A percentile compares a stretch with the other conserved stretches of the same genome.
These are phyloP conservation scores for Caenorhabditis remanei DNA, from an alignment of 1,140 invertebrate species.

Conservation along the genomic window DNA sequence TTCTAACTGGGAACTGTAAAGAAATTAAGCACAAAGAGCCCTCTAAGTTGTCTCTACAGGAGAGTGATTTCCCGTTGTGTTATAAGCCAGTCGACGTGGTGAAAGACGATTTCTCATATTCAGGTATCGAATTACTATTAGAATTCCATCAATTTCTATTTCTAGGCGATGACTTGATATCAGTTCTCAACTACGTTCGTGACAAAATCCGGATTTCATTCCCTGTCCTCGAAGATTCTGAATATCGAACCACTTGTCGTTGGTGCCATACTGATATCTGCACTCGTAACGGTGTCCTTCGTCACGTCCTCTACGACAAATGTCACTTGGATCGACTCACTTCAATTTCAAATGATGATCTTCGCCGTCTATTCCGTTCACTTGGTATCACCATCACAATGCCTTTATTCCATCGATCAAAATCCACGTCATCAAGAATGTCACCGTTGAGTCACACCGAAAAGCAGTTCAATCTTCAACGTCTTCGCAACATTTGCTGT, in stretches of 20 bases:
- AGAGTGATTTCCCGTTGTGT: background rate
- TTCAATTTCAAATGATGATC: background rate
- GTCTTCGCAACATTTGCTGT: background rate
- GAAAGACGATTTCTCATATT: background rate
- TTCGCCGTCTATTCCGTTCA: background rate
- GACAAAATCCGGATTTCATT: background rate
- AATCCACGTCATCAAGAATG: background rate
- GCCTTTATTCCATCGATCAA: background rate
- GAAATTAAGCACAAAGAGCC: background rate
- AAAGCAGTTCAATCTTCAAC: background rate
- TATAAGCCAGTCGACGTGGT: background rate
- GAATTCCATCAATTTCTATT: background rate
- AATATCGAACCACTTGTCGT: background rate
- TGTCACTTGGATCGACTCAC: background rate
- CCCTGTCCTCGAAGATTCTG: background rate
- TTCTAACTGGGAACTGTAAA: background rate
- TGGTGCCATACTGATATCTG: background rate
- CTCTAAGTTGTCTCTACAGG: background rate
- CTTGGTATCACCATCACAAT: background rate
- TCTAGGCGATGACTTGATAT: background rate
- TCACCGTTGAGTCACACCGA: background rate
- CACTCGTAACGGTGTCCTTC: background rate
- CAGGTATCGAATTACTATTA: background rate
- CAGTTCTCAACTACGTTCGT: background rate
- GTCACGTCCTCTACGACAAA: slow-evolving; percentile 9